Percentiles rank a stretch among this genome's conserved stretches.
Conservation (phyloP, 2,797 vertebrate species). For the Bucorvus abyssinicus region DNA sequence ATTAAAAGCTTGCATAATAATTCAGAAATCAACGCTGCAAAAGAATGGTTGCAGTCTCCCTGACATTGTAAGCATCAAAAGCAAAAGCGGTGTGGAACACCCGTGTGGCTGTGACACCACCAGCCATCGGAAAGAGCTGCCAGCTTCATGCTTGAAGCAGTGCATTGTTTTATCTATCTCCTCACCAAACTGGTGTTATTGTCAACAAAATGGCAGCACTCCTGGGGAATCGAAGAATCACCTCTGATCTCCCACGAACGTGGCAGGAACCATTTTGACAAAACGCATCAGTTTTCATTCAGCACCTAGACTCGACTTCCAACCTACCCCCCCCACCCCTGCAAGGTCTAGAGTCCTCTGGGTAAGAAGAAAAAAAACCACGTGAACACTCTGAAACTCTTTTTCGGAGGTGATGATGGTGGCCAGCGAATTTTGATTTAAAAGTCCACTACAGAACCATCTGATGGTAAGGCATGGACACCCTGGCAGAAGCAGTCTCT, state of each 20-base stretch:
- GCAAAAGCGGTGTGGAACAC: neutral
- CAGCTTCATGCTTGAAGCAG: neutral
- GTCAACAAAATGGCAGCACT: neutral
- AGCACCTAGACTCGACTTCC: neutral
- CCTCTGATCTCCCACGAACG: neutral
- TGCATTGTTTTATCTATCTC: neutral
- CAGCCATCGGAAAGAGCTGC: neutral
- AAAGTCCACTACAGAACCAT: accelerated
- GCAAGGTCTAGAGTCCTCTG: neutral
- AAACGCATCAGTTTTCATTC: neutral
- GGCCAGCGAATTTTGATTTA: neutral
- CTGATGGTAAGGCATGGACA: neutral
- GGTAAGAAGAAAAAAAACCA: neutral
- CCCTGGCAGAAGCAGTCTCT: neutral
- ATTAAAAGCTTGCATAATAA: neutral
- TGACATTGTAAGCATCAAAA: neutral
- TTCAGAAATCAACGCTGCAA: neutral
- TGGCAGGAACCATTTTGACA: neutral
- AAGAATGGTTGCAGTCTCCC: neutral
- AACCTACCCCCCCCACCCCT: accelerated
- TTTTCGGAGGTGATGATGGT: neutral
- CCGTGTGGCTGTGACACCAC: neutral
- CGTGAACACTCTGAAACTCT: neutral
- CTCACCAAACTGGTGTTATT: too few relatives aligned
- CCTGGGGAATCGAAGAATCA: neutral